Base-by-base conservation (phyloP, 2,888 invertebrate species). In the Calliopum simillimum region DNA sequence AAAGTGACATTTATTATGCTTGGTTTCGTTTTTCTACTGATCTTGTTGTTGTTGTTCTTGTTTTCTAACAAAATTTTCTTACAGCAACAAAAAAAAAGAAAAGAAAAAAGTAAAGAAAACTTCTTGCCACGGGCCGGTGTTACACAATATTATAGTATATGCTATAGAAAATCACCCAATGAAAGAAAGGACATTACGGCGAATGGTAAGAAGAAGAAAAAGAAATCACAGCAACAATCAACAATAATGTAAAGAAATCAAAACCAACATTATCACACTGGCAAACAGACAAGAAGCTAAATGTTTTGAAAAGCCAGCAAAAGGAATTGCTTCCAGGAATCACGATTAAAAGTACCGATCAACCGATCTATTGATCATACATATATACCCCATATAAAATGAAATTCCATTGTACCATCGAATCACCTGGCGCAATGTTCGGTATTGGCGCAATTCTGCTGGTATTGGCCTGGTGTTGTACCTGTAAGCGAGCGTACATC, bases 41-140 rank as follows among this genome's bases (percentile, higher is more conserved):
- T 67, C 14, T n/a, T 21, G n/a, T 25, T n/a, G 62, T n/a, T 33
- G 72, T 74, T 68, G 43, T 75, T 71, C 53, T 71, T 76, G 65
- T 66, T 70, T 51, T 65, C n/a, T 55, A 71, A 79, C 77, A 80
- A 77, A 74, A 67, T 74, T 23, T 47, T 8, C 19, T 13, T 69
- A 73, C 71, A 71, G 72, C 73, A 79, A 79, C 75, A 74, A 74
- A 68, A 58, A 56, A 51, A 19, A 13, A 51, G 44, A 61, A 62
- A 62, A 69, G 70, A 70, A n/a, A 58, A 56, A 33, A 47, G 46
- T 63, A 76, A 77, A 73, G 71, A 76, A 76, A 78, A 82, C 82
- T 81, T 82, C 78, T 80, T 83, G 83, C 82, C 83, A 83, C 83
- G 83, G 83, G 83, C 82, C 81, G 81, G 81, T 81, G 81, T 82